A percentile compares a stretch with the other conserved stretches of the same genome.
These are phyloP conservation scores for Tineola bisselliella DNA, from an alignment of 2,888 invertebrate genomes.

Conservation along the genomic window DNA sequence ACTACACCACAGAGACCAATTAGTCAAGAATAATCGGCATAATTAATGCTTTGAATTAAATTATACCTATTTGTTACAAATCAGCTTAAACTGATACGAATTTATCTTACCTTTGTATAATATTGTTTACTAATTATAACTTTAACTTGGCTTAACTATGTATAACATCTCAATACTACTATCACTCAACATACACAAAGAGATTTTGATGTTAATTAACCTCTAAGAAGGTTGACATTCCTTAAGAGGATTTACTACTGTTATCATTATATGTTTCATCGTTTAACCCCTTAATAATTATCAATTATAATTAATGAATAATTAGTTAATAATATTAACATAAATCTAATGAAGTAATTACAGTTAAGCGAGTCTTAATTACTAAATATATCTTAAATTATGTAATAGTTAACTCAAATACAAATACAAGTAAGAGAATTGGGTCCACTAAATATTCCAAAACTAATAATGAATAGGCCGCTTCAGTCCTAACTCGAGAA, in stretches of 20 bases:
- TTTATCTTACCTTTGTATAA: too few relatives aligned
- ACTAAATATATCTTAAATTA: not conserved
- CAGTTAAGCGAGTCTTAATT: not conserved
- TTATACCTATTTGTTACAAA: too few relatives aligned
- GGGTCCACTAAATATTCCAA: conserved; percentile 40
- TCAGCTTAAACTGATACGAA: too few relatives aligned
- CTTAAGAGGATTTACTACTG: not conserved
- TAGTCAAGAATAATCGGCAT: too few relatives aligned
- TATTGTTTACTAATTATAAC: not conserved
- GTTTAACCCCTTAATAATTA: not conserved
- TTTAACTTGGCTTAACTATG: not conserved
- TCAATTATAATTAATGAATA: not conserved
- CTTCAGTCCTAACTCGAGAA: conserved; percentile 47
- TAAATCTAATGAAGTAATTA: too few relatives aligned
- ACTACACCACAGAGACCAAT: too few relatives aligned
- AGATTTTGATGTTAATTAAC: conserved; percentile 67
- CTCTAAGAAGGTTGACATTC: conserved; percentile 20
- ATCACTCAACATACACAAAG: conserved; percentile 24
- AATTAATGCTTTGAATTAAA: too few relatives aligned
- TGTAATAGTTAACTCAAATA: not conserved
- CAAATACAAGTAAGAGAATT: not conserved
- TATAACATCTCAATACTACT: not conserved
- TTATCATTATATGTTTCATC: not conserved
- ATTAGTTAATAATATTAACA: not conserved
- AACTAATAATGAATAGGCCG: conserved; percentile 57